These are phyloP conservation scores for Leucozona laternaria DNA, from an alignment of 2,888 invertebrate genomes.

Conservation along the genomic window DNA sequence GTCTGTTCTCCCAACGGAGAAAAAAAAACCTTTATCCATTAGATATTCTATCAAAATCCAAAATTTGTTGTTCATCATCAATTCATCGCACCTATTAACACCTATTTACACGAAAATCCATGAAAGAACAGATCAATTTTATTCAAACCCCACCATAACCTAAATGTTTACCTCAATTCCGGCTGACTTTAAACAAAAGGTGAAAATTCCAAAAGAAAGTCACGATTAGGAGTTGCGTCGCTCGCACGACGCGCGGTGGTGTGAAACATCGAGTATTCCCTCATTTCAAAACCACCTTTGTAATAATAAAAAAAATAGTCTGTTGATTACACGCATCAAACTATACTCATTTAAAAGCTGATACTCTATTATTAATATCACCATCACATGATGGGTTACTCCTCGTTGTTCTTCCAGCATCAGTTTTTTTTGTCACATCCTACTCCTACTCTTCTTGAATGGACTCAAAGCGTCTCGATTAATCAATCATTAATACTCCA, in stretches of 20 bases:
- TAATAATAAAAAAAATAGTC: constrained; percentile 14
- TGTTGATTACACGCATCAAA: constrained; percentile 59
- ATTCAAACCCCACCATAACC: constrained; percentile 13
- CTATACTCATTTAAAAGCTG: constrained; percentile 59
- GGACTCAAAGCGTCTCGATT: constrained; percentile 53
- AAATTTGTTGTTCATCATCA: constrained; percentile 49
- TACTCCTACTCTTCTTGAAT: constrained; percentile 52
- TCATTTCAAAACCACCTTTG: constrained; percentile 17
- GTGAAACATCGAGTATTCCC: constrained; percentile 6
- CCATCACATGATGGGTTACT: constrained; percentile 61
- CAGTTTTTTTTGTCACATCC: constrained; percentile 57
- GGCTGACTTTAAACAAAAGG: constrained; percentile 12
- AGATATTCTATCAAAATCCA: constrained; percentile 41
- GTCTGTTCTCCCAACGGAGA: background rate
- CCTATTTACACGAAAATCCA: constrained; percentile 55
- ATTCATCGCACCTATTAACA: constrained; percentile 56
- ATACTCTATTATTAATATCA: constrained; percentile 69
- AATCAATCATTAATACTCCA: constrained; percentile 76
- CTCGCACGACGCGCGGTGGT: background rate
- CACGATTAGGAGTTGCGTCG: background rate
- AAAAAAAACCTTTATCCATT: constrained; percentile 6
- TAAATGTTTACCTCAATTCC: constrained; percentile 54
- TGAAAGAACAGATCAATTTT: constrained; percentile 64
- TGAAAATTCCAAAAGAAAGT: constrained; percentile 40
- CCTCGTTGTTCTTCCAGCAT: constrained; percentile 40